A percentile compares a stretch with the other conserved stretches of the same genome.
These are phyloP conservation scores for Drosophila fulvimacula DNA, from an alignment of 2,888 invertebrate genomes.

Conservation along the genomic window DNA sequence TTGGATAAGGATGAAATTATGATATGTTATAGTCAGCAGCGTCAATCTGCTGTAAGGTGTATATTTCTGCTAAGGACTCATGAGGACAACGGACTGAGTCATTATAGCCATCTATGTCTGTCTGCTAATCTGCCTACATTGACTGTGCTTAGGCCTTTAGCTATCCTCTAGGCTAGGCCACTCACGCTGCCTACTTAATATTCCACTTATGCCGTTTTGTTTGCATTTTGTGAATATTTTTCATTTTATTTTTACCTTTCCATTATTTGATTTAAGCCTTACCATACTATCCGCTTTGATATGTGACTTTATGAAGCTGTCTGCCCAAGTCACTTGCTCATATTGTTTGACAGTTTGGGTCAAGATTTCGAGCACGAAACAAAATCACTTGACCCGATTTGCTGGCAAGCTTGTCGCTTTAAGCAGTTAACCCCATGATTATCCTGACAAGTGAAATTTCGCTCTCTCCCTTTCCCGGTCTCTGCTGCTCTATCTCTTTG, in stretches of 20 bases:
- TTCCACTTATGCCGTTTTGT: background rate
- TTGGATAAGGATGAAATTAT: no score
- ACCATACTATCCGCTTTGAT: background rate
- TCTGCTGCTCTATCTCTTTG: background rate
- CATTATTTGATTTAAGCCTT: background rate
- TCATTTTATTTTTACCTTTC: background rate
- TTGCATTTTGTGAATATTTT: no score
- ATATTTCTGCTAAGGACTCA: no score
- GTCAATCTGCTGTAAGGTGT: no score
- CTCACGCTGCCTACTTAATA: background rate
- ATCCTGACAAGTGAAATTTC: background rate
- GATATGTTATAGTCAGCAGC: no score
- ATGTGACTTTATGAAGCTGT: slow-evolving; percentile 7
- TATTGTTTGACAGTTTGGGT: slow-evolving; percentile 10
- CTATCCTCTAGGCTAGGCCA: background rate
- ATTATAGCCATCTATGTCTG: no score
- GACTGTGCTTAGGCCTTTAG: no score
- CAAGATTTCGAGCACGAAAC: slow-evolving; percentile 17
- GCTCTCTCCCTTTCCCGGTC: background rate
- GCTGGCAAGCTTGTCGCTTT: slow-evolving; percentile 5
- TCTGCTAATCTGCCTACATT: no score
- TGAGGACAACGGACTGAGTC: no score
- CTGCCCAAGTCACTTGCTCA: slow-evolving; percentile 4
- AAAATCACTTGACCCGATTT: slow-evolving; percentile 47
- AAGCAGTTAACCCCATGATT: background rate